Conservation (phyloP, 2,113 vertebrate genomes). For the Pachyramphus minor region DNA sequence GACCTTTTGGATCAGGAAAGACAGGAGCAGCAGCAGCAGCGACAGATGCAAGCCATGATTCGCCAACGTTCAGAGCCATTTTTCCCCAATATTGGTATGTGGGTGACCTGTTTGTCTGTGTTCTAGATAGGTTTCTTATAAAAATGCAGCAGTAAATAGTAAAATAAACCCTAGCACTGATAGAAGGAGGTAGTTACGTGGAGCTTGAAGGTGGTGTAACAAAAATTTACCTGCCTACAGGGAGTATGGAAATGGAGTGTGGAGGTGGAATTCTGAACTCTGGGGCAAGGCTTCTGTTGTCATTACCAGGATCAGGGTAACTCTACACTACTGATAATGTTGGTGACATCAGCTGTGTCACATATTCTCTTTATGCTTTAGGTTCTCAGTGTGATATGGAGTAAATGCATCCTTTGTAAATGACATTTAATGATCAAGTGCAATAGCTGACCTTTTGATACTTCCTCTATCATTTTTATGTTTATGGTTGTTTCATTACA, state of each 20-base stretch:
- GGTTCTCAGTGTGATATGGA: rapidly evolving
- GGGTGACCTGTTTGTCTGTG: background rate
- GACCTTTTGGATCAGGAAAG: conserved; percentile 96
- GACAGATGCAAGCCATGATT: conserved; percentile 97
- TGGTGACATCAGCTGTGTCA: background rate
- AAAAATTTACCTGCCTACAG: background rate
- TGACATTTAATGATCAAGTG: background rate
- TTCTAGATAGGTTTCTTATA: background rate
- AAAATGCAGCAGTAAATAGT: background rate
- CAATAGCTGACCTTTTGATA: background rate
- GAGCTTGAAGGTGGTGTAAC: conserved; percentile 61
- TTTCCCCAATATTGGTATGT: conserved; percentile 87
- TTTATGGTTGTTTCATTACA: background rate
- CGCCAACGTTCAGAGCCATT: conserved; percentile 86
- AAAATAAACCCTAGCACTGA: background rate
- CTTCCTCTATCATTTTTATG: background rate
- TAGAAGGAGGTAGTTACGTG: background rate
- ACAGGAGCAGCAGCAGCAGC: conserved; percentile 95
- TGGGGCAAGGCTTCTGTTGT: background rate
- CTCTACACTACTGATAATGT: background rate
- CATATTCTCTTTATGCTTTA: background rate
- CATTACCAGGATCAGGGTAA: background rate
- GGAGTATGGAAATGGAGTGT: background rate
- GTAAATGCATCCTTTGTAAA: background rate
- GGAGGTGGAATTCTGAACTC: background rate